Base-by-base conservation (phyloP, 64 coral and sea anemone species). In the Montipora capricornis region DNA sequence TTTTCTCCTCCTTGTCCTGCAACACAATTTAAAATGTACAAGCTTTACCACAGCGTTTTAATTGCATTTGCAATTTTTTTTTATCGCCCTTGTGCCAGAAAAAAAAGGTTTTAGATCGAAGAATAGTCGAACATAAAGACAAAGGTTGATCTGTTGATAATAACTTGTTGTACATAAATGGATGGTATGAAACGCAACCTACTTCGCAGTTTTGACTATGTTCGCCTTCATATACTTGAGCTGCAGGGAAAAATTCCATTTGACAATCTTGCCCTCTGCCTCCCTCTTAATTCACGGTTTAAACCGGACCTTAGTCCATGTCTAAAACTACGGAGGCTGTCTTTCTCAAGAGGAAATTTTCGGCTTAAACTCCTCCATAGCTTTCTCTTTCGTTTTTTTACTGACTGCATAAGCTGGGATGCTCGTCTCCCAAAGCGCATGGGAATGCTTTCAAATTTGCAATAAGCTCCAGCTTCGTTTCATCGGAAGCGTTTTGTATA, bases 301-400 rank as follows among this genome's bases (percentile, higher is more conserved):
- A 89, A 75, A 76, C 93, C 82, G 68, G 87, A 89, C 74, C 71
- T 53, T 37, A 94, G 68, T 24, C 93, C 87, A 94, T 83, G 79
- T 82, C 89, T 49, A 74, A 66, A 24, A 47, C 47, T 89, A 61
- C n/a, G 88, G 20, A 89, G 78, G 44, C 47, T 94, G 67, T 64
- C 61, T 53, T 8, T 64, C 61, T 64, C 8, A 64, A 64, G 61
- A 64, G 20, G 82, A 50, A 37, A 91, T 69, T 83, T 83, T 91
- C 83, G 49, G 11, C 90, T 80, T 24, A n/a, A 82, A 50, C 62
- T 49, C 29, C 20, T 91, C 49, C 3, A 70, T 91, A n/a, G 68
- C 90, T 19, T 76, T 83, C 29, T 29, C 77, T 55, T 55, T 79
- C 48, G 3, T 53, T 79, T 79, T 79, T 79, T n/a, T n/a, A n/a